Evolutionary conservation across 2,113 vertebrate genomes (phyloP).

Genomic region (Saguinus imperator): DNA sequence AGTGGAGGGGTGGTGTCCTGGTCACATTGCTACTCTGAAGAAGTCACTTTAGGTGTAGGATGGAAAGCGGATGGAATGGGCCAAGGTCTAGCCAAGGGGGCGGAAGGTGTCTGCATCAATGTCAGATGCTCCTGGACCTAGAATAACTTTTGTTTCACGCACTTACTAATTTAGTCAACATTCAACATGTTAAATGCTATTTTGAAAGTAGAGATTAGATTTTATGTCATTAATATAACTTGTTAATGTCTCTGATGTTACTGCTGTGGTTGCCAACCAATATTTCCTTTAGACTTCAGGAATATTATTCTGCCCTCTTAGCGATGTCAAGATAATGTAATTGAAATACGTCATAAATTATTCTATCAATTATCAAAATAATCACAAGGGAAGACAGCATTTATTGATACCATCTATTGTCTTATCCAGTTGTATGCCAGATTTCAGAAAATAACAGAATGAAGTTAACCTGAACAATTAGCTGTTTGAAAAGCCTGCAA

Average conservation of each 20-base stretch:
- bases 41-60: background rate
- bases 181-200: background rate
- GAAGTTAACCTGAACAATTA: background rate
- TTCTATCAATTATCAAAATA: background rate
- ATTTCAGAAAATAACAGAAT: background rate
- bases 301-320: background rate
- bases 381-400: background rate
- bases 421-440: background rate
- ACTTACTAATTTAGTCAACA: background rate
- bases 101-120: fast-evolving
- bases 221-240: background rate
- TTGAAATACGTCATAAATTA: background rate
- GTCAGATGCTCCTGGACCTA: fast-evolving
- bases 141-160: background rate
- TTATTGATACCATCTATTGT: background rate
- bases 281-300: background rate
- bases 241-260: background rate
- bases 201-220: background rate
- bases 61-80: background rate
- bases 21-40: background rate
- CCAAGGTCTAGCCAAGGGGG: no score
- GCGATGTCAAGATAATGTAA: background rate
- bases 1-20: no score
- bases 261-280: fast-evolving
- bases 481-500: background rate